Percentiles rank a stretch among this genome's conserved stretches.
These are phyloP conservation scores for Gymnoscelis rufifasciata DNA, from an alignment of 2,888 invertebrate species.

Conservation along the genomic window DNA sequence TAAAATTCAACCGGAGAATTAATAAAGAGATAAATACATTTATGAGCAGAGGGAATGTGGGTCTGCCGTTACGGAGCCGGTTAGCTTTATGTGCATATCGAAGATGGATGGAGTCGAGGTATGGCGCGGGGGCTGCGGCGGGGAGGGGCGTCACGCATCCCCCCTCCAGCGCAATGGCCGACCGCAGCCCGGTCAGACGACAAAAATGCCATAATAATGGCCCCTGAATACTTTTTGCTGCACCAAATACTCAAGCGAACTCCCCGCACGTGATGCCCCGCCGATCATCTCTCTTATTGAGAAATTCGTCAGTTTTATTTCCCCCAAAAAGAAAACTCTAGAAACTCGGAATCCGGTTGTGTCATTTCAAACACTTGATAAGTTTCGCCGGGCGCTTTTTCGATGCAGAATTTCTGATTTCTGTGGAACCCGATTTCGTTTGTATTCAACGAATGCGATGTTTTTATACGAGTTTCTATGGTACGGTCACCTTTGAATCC, in stretches of 20 bases:
- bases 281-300: slow-evolving; percentile 77
- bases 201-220: slow-evolving; percentile 80
- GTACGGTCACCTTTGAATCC: slow-evolving; percentile 72
- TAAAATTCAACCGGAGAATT: slow-evolving; percentile 73
- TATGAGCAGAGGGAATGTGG: slow-evolving; percentile 75
- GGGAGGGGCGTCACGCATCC: slow-evolving; percentile 37
- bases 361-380: slow-evolving; percentile 80
- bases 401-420: slow-evolving; percentile 68
- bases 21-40: slow-evolving; percentile 79
- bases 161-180: slow-evolving; percentile 65
- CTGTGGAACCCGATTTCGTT: slow-evolving; percentile 65
- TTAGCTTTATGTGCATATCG: slow-evolving; percentile 77
- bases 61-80: slow-evolving; percentile 75
- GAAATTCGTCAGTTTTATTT: slow-evolving; percentile 79
- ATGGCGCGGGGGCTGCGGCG: slow-evolving; percentile 43
- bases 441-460: slow-evolving; percentile 66
- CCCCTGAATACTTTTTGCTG: slow-evolving; percentile 76
- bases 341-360: slow-evolving; percentile 73
- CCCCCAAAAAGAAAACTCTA: slow-evolving; percentile 59
- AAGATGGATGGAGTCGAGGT: slow-evolving; percentile 77
- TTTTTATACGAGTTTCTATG: slow-evolving; percentile 62
- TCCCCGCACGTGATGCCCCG: slow-evolving; percentile 71
- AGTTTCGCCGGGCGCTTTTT: slow-evolving; percentile 71
- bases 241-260: slow-evolving; percentile 70
- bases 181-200: slow-evolving; percentile 76